Evolutionary conservation across 2,113 vertebrate species (phyloP), one percentile per base, ranked within the genome.

Genomic region (Nipponia nippon): DNA sequence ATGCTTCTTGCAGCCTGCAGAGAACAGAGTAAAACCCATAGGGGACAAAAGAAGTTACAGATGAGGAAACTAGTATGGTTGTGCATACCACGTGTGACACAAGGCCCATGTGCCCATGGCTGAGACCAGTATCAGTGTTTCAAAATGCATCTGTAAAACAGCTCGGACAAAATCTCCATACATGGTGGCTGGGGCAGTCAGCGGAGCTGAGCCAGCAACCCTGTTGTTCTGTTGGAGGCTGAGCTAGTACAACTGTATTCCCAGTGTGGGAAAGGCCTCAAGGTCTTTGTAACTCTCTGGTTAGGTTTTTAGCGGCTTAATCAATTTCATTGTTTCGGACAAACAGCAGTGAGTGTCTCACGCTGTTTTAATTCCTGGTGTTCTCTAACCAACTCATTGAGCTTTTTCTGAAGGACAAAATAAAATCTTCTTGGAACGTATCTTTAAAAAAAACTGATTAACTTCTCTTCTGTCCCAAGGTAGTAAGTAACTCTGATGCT

Each of bases 71-170:
- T 5, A 9, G 9, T 52, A 26, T 26, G 16, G 16, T 36, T 44
- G 30, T 32, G 5, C 58, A 25, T 32, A 23, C 7, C 13, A 18
- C 10, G 34, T 62, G 16, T 72, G 44, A 82, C 47, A 72, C 34
- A 62, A 61, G 21, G 11, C 27, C 40, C 19, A 3, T 0, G 0
- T 32, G 27, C 47, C 36, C 13, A 3, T 7, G 11, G 21, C 16
- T 65, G 32, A 78, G 44, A 85, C 40, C 44, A 27, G 4, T 5
- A 38, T 5, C 12, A 36, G 42, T 40, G 29, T 82, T 91, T 44
- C 47, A 81, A 75, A 86, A 77, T 18, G 9, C 10, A 9, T 0
- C 1, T 17, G 15, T 32, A 34, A 76, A 91, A 46, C 25, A 70
- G 40, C 36, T 53, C 38, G 38, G 40, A 36, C 13, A 73, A 83